Conservation (phyloP, 92 coral and sea anemone species). For the Bergia puertoricense region DNA sequence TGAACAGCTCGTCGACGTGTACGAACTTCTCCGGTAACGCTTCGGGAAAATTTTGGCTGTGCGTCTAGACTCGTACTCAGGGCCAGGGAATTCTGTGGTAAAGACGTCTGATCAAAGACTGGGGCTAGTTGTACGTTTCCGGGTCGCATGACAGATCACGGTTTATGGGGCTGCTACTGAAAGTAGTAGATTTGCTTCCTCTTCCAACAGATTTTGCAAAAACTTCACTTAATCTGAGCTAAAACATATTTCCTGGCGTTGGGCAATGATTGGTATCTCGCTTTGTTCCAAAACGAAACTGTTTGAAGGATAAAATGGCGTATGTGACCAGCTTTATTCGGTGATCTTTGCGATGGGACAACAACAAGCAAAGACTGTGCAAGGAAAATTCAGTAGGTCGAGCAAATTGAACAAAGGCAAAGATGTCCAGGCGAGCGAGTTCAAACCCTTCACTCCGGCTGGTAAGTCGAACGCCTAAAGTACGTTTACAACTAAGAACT, state of each 20-base stretch:
- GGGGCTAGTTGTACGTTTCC: constrained; percentile 61
- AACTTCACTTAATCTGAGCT: background rate
- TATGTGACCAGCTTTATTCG: background rate
- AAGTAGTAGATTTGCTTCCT: background rate
- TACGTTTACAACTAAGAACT: background rate
- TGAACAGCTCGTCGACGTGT: background rate
- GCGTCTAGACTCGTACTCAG: background rate
- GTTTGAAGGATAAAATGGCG: constrained; percentile 29
- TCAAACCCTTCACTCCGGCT: constrained; percentile 14
- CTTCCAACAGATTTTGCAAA: constrained; percentile 12
- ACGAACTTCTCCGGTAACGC: background rate
- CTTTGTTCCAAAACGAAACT: background rate
- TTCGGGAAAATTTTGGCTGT: too few relatives aligned
- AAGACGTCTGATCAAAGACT: background rate
- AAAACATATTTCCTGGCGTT: background rate
- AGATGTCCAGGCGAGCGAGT: constrained; percentile 40
- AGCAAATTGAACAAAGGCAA: constrained; percentile 32
- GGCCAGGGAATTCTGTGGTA: background rate
- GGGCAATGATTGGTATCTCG: background rate
- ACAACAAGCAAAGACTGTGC: constrained; percentile 44
- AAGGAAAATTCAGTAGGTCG: constrained; percentile 38
- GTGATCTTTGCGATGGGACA: constrained; percentile 49
- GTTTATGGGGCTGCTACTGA: constrained; percentile 35
- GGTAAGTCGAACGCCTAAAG: constrained; percentile 10
- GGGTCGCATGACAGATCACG: constrained; percentile 74